Evolutionary conservation across 2,113 vertebrate genomes (phyloP), one percentile per base, ranked within the genome.

Genomic region (Epinephelus fuscoguttatus): DNA sequence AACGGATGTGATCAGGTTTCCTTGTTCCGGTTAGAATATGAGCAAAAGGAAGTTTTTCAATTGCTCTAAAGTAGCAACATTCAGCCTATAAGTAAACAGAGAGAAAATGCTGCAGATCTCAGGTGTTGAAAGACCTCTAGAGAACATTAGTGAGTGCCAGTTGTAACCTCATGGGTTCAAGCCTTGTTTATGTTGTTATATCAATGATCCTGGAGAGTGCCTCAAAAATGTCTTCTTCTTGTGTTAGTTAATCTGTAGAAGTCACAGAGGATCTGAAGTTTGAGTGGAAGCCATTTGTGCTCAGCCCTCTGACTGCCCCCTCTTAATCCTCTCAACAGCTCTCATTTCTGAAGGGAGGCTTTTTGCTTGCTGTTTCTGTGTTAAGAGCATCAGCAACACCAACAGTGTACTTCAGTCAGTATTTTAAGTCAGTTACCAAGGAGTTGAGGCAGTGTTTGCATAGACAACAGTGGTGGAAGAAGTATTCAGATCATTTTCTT

Each of bases 191-290:
- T 30, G 18, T 3, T 80, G 37, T 56, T 56, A 66, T 47, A 66
- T 33, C 6, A 64, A n/a, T 62, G 42, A 37, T 30, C 4, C 40
- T 18, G 42, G 21, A 30, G 5, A 59, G 23, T n/a, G 56, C 52
- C 6, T 42, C 45, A 71, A 27, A 67, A 6, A 30, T 21, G 6
- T 71, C 18, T 33, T 23, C 17, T 56, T 70, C 14, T 40, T 55
- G 23, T 55, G 8, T 13, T 60, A 49, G 15, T 40, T 53, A 63
- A 64, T 73, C 40, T 50, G 25, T 19, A 57, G 63, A 56, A 19
- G 59, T 64, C n/a, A 21, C 8, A 70, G 56, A 52, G 23, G 47
- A 53, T 56, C 33, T 47, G 25, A 56, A 72, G 78, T 49, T 57
- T 72, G 37, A 56, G n/a, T 30, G 0, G n/a, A 55, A 23, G 33